phyloP scores from a whole-genome alignment of 2,113 vertebrate genomes.

The Cephalopterus ornatus region DNA sequence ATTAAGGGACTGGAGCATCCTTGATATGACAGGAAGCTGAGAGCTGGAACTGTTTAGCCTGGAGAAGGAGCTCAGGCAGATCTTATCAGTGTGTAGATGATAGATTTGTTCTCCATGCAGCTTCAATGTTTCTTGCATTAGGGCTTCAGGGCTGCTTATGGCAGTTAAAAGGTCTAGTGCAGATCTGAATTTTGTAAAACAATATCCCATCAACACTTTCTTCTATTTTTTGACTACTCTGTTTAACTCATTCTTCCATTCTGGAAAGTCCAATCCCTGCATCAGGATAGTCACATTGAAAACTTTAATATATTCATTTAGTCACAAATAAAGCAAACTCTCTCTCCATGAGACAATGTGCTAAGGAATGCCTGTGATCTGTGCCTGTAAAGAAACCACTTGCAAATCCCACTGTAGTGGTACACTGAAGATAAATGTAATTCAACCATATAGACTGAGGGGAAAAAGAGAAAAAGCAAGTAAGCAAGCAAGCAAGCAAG shows the following conservation, averaged over 20 bases:
- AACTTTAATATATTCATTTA: not conserved
- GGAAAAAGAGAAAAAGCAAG: not conserved
- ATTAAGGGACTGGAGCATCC: not conserved
- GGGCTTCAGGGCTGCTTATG: not conserved
- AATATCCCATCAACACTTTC: not conserved
- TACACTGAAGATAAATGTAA: not conserved
- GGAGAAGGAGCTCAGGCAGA: not conserved
- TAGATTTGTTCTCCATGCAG: not conserved
- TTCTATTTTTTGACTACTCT: not conserved
- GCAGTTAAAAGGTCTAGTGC: not conserved
- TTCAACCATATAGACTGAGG: not conserved
- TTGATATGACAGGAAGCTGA: not conserved
- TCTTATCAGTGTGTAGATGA: not conserved
- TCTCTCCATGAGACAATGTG: not conserved
- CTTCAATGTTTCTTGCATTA: not conserved
- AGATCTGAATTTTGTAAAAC: not conserved
- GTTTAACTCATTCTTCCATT: not conserved
- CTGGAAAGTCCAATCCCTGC: not conserved
- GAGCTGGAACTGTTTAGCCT: not conserved
- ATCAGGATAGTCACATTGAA: rapidly evolving
- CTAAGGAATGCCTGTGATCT: not conserved
- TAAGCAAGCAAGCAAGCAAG: not conserved
- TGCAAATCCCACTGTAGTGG: not conserved
- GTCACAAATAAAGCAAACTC: not conserved
- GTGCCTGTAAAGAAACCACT: not conserved